Evolutionary conservation across 2,113 vertebrate genomes (phyloP).

Genomic region (Buteo buteo): DNA sequence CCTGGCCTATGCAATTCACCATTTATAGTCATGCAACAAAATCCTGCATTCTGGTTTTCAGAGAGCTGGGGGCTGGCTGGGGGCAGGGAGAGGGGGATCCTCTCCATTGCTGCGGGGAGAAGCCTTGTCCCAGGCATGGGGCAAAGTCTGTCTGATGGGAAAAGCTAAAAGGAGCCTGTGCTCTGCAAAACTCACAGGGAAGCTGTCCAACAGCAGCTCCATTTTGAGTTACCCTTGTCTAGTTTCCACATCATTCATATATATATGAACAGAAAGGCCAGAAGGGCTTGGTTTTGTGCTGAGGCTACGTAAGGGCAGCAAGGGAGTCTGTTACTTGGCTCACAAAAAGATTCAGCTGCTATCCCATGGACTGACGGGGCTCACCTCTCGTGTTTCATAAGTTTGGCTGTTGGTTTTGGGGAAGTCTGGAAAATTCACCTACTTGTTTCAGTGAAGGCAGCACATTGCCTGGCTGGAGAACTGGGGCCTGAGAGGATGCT

Average conservation of each 20-base stretch:
- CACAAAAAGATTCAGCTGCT: neutral
- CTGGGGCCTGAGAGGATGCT: neutral
- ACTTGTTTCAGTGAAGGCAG: neutral
- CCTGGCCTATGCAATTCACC: neutral
- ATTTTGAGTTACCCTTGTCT: neutral
- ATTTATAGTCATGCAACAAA: conserved; percentile 27
- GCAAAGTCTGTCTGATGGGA: neutral
- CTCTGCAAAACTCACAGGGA: neutral
- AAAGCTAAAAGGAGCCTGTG: neutral
- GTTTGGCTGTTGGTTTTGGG: neutral
- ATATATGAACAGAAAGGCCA: neutral
- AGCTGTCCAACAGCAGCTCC: neutral
- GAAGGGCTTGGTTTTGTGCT: neutral
- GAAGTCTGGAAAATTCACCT: neutral
- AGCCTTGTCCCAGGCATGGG: neutral
- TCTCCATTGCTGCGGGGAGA: neutral
- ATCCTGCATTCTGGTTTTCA: neutral
- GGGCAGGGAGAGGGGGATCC: neutral
- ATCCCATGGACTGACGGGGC: neutral
- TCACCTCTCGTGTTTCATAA: neutral
- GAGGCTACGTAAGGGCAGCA: neutral
- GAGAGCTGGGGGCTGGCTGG: neutral
- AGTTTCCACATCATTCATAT: neutral
- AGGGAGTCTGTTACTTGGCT: neutral
- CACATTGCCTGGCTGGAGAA: neutral